These are phyloP conservation scores for Norana najaformis DNA, from an alignment of 2,888 invertebrate genomes.

Conservation along the genomic window DNA sequence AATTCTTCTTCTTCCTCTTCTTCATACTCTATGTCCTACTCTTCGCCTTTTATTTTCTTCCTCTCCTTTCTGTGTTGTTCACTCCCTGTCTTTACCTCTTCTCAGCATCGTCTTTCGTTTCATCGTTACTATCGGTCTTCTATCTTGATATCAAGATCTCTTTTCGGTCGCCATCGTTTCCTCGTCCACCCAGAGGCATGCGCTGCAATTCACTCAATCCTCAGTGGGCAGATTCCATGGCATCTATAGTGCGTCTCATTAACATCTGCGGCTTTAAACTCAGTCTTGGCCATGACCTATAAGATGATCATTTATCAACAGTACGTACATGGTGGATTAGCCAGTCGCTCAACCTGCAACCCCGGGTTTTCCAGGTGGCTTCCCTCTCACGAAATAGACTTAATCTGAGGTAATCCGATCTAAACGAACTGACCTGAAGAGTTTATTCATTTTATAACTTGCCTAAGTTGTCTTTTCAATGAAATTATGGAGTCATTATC, in stretches of 20 bases:
- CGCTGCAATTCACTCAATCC: background rate
- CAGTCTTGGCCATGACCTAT: background rate
- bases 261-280: background rate
- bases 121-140: background rate
- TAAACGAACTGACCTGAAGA: too few relatives aligned
- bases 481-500: too few relatives aligned
- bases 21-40: background rate
- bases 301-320: background rate
- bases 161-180: background rate
- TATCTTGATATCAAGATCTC: background rate
- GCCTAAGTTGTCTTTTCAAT: too few relatives aligned
- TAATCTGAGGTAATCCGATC: too few relatives aligned
- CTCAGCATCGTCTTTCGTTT: background rate
- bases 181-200: background rate
- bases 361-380: background rate
- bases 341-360: background rate
- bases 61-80: background rate
- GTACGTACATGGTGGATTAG: background rate
- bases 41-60: background rate
- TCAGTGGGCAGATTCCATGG: background rate
- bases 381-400: background rate
- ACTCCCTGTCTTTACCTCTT: background rate
- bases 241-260: background rate
- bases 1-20: background rate
- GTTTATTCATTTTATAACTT: too few relatives aligned